Evolutionary conservation across 1,140 invertebrate species (phyloP), one percentile per base, ranked within the genome.

Genomic region (Rhagoletis pomonella): DNA sequence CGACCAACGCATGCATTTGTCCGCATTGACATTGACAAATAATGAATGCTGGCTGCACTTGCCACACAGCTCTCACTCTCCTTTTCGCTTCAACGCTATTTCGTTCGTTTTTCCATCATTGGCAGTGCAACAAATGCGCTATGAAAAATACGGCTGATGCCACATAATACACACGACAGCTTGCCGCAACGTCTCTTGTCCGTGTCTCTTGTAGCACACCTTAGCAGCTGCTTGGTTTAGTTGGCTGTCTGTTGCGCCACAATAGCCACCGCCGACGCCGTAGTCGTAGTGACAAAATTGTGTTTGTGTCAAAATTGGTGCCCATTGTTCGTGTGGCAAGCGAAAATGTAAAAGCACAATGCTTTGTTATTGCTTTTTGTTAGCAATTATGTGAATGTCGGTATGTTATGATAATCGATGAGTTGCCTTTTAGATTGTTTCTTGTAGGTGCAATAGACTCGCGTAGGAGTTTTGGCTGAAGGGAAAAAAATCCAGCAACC

Each of bases 11-110:
- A 12, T 5, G 73, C 73, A 81, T 50, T 81, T 81, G 47, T 81
- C 73, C 73, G 73, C 44, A 81, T 81, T 81, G 73, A 81, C 73
- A 81, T 81, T 81, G 73, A 81, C 73, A 81, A 81, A 81, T 81
- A 81, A 81, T 81, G 73, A 81, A 81, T 81, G 47, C 73, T 50
- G 47, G 7, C 47, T 81, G 73, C 47, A 81, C 19, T 81, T 58
- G 73, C 47, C 47, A 81, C 47, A 81, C 19, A 7, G 10, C 62
- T 29, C 3, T 67, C 50, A 17, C n/a, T 81, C 44, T 17, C 69
- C 12, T 12, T 47, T 4, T 12, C 44, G 69, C 17, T 81, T 55
- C n/a, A 17, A 42, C 29, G 9, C 47, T 44, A 17, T 47, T 58
- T 81, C 44, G 14, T 19, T 50, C 47, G 14, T 29, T 29, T 29